phyloP scores from a whole-genome alignment of 2,113 vertebrate species.

The Anolis sagrei region DNA sequence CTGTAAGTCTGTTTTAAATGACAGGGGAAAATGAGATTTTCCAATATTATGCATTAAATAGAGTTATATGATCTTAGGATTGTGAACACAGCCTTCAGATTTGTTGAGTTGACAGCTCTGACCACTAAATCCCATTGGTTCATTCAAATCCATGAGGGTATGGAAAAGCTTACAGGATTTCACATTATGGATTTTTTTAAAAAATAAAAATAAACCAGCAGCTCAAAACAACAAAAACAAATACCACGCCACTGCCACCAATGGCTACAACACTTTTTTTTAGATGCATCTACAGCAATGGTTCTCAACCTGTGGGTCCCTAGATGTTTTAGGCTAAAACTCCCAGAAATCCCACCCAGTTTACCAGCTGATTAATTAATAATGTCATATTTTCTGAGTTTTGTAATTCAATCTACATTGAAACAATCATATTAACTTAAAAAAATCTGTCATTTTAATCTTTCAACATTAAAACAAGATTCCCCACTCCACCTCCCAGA shows the following conservation, averaged over 20 bases:
- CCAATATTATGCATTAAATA: not conserved
- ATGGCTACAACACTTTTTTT: not conserved
- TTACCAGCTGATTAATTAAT: no score
- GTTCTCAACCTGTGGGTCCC: no score
- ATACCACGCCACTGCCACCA: no score
- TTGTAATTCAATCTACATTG: no score
- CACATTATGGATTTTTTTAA: not conserved
- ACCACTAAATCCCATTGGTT: conserved; percentile 16
- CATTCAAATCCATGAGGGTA: not conserved
- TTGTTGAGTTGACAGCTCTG: conserved; percentile 5
- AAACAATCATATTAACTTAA: no score
- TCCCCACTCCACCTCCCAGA: no score
- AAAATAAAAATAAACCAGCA: not conserved
- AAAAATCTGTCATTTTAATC: no score
- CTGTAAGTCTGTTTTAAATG: conserved; percentile 44
- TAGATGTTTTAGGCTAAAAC: no score
- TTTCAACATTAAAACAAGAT: no score
- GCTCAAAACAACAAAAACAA: not conserved
- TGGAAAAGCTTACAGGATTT: conserved; percentile 24
- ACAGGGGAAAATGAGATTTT: conserved; percentile 16
- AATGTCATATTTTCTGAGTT: no score
- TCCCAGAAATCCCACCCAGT: no score
- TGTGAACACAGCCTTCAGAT: not conserved
- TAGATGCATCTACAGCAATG: no score
- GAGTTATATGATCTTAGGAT: conserved; percentile 13